Base-by-base conservation (phyloP, 2,113 vertebrate genomes). In the Xenopus laevis region DNA sequence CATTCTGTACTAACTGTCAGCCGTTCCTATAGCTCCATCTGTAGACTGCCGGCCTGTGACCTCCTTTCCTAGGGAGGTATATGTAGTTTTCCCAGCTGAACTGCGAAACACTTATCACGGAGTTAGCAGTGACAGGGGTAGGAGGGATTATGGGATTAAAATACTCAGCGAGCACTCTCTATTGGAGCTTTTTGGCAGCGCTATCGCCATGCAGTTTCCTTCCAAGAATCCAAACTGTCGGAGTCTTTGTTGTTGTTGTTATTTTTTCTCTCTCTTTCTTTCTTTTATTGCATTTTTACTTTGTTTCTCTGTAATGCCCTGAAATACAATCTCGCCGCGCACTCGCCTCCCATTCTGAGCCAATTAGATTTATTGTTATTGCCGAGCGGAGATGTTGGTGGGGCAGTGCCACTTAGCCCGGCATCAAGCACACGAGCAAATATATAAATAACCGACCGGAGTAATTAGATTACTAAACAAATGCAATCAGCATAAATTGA, bases 131-230 rank as follows among this genome's bases (percentile, higher is more conserved):
- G 79, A 84, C 83, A 82, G 80, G 81, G 83, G 82, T 86, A 84
- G 81, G 80, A 82, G 64, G 86, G 85, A 86, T 87, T 87, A 86
- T 79, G 81, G 83, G 85, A 87, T 87, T 88, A 87, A 86, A 88
- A 87, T 86, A 84, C 83, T 84, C 83, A 82, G 83, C 83, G 46
- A 47, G 46, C 46, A 13, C 46, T 47, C 46, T 47, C 46, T 10
- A 47, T 47, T 47, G 10, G 10, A 47, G 46, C 46, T 47, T 47
- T 83, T 83, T 85, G 83, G 85, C 84, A 82, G 82, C 79, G 82
- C 74, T 78, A 77, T 33, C 30, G 0, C 0, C 83, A 73, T 86
- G 79, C 15, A 81, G 77, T 81, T 84, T 85, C 82, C 79, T 82
- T 84, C 82, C 82, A 83, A 82, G 76, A 83, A 79, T 57, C 30